Conservation (phyloP, 2,888 invertebrate genomes). For the Phorcus lineatus region DNA sequence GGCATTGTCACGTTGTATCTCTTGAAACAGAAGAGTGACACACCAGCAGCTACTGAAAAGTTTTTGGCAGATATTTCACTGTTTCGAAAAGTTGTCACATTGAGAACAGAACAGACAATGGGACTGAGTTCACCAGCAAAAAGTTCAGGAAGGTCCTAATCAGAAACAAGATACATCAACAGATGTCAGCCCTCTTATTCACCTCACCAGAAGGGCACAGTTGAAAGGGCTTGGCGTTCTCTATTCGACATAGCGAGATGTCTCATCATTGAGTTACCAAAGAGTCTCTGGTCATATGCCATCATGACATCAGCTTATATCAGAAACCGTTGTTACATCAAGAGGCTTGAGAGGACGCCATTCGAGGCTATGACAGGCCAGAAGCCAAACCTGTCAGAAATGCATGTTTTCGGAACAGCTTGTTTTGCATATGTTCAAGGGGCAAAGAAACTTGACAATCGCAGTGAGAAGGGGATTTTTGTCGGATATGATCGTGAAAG, state of each 20-base stretch:
- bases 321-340: neutral
- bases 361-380: neutral
- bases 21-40: constrained; percentile 5
- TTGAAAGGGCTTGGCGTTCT: neutral
- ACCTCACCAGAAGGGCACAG: neutral
- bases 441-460: too few species aligned
- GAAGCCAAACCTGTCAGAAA: neutral
- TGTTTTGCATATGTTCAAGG: too few species aligned
- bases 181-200: neutral
- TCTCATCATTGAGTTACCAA: neutral
- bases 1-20: neutral
- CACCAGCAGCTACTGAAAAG: neutral
- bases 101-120: too few species aligned
- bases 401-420: too few species aligned
- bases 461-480: constrained; percentile 36
- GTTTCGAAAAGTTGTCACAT: too few species aligned
- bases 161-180: too few species aligned
- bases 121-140: too few species aligned
- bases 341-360: neutral
- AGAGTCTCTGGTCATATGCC: neutral
- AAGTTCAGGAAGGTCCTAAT: too few species aligned
- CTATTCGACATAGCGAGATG: neutral
- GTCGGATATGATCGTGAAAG: constrained; percentile 39
- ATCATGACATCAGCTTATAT: neutral
- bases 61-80: neutral